phyloP scores from a whole-genome alignment of 2,113 vertebrate genomes.

The Pelodiscus sinensis region DNA sequence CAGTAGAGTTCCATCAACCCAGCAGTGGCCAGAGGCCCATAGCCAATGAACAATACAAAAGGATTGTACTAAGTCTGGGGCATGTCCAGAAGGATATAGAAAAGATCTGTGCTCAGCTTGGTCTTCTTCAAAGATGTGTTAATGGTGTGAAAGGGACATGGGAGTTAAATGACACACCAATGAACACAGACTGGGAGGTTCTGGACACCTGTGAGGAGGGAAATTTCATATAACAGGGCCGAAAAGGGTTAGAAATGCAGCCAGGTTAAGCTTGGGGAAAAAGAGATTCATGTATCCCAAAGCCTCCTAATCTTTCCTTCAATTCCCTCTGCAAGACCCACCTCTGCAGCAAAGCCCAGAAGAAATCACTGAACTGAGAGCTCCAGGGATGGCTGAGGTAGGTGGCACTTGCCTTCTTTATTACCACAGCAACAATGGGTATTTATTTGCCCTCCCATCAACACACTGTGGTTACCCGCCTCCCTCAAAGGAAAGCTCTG shows the following conservation, averaged over 20 bases:
- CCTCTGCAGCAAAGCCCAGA: not conserved
- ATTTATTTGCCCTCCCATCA: not conserved
- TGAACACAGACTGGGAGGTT: not conserved
- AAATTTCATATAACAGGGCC: not conserved
- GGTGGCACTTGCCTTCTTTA: not conserved
- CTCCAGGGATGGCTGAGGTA: not conserved
- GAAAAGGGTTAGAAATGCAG: not conserved
- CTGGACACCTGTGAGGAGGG: not conserved
- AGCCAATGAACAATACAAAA: not conserved
- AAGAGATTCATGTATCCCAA: not conserved
- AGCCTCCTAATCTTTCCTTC: not conserved
- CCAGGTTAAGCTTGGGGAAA: not conserved
- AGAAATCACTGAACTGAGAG: not conserved
- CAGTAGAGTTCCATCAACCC: not conserved
- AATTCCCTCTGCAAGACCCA: not conserved
- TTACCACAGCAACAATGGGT: not conserved
- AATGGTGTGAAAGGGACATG: not conserved
- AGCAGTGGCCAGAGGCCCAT: not conserved
- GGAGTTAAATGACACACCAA: not conserved
- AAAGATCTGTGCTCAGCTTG: not conserved
- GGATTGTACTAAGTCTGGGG: not conserved
- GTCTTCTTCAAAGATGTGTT: not conserved
- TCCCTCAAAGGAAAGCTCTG: not conserved
- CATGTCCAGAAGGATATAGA: not conserved
- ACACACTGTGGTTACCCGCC: not conserved